These are phyloP conservation scores for Aphyosemion australe DNA, from an alignment of 2,113 vertebrate genomes.

Conservation along the genomic window DNA sequence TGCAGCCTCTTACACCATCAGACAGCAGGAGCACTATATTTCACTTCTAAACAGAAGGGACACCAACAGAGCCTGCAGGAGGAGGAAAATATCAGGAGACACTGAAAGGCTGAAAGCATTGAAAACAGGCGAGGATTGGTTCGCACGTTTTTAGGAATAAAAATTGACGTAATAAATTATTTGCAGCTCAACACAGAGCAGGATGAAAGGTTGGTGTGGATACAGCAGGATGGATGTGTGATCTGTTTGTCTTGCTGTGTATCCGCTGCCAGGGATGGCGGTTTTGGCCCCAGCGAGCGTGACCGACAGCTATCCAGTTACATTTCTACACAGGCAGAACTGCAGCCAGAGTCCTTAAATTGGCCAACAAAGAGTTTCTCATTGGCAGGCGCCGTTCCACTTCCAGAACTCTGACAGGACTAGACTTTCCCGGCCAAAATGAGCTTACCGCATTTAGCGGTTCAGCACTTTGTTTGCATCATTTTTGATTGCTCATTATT, in stretches of 20 bases:
- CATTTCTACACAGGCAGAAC: not conserved
- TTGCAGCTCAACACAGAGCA: conserved; percentile 1
- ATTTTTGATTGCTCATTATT: not conserved
- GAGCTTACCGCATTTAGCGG: conserved; percentile 5
- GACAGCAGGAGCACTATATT: conserved; percentile 52
- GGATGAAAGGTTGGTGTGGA: conserved; percentile 3
- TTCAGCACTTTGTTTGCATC: not conserved
- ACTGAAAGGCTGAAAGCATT: conserved; percentile 20
- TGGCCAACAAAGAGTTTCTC: conserved; percentile 26
- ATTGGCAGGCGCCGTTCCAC: conserved; percentile 12
- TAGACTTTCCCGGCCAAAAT: conserved; percentile 5
- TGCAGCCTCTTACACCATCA: conserved; percentile 38
- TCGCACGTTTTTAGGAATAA: conserved; percentile 18
- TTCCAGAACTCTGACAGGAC: conserved; percentile 13
- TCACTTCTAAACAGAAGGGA: conserved; percentile 52
- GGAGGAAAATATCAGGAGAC: conserved; percentile 21
- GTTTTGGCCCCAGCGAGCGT: conserved; percentile 27
- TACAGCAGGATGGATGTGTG: not conserved
- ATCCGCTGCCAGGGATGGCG: conserved; percentile 8
- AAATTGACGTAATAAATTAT: conserved; percentile 10
- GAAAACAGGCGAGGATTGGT: not conserved
- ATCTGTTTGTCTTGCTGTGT: conserved; percentile 23
- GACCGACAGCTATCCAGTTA: conserved; percentile 60
- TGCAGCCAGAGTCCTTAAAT: conserved; percentile 22
- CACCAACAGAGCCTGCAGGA: conserved; percentile 39